These are phyloP conservation scores for Drosophila tsacasi DNA, from an alignment of 1,140 invertebrate species.

Conservation along the genomic window DNA sequence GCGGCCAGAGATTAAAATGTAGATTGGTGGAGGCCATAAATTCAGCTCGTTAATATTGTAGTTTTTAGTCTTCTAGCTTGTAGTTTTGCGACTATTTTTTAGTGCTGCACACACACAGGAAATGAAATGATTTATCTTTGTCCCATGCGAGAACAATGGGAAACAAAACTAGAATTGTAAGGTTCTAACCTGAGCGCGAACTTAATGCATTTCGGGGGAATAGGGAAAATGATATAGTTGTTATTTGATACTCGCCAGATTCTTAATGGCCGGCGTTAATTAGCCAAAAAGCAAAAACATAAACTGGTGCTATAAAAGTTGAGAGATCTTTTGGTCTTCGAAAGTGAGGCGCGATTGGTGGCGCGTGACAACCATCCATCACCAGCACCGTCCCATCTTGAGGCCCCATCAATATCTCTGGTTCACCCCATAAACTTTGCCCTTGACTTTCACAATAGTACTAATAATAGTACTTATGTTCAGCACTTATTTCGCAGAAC, in stretches of 20 bases:
- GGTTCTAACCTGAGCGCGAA: constrained; percentile 22
- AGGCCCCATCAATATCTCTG: constrained; percentile 5
- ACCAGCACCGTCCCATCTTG: constrained; percentile 24
- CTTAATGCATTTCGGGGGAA: constrained; percentile 60
- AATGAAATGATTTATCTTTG: constrained; percentile 66
- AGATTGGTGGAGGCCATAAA: constrained; percentile 69
- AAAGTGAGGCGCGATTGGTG: constrained; percentile 37
- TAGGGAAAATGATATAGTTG: constrained; percentile 53
- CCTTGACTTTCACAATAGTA: constrained; percentile 30
- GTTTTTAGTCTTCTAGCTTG: constrained; percentile 7
- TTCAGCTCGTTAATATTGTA: constrained; percentile 50
- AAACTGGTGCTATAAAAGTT: constrained; percentile 44
- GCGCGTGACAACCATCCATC: constrained; percentile 53
- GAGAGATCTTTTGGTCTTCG: constrained; percentile 22
- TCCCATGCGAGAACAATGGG: constrained; percentile 40
- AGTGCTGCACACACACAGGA: constrained; percentile 68
- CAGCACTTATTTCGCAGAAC: constrained; percentile 43
- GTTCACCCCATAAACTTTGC: constrained; percentile 1
- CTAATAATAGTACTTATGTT: constrained; percentile 15
- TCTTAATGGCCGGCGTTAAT: constrained; percentile 60
- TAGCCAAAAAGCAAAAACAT: constrained; percentile 39
- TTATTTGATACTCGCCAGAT: constrained; percentile 44
- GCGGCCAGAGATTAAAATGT: constrained; percentile 51
- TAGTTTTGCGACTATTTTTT: constrained; percentile 42
- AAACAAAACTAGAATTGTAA: constrained; percentile 63